Base-by-base conservation (phyloP, 1,140 invertebrate genomes). In the Dinothrombium tinctorium region DNA sequence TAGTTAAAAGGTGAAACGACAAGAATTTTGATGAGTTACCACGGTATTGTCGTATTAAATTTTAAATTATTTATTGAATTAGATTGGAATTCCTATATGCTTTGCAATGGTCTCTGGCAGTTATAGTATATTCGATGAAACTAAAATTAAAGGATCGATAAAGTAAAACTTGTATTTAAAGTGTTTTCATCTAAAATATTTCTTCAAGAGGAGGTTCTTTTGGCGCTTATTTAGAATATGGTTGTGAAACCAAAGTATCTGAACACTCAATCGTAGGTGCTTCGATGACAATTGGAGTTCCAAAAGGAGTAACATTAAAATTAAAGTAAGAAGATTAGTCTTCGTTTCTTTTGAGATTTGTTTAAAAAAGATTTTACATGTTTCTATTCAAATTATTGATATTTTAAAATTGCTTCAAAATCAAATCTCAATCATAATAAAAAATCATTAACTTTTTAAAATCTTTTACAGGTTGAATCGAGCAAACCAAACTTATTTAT, bases 231-330 rank as follows among this genome's bases (percentile, higher is more conserved):
- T 56, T 84, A 0, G 83, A 90, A 55, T 92, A 89, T 56, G 83
- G 83, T 0, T 74, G 75, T 22, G 81, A 92, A 51, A 90, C 89
- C 50, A 84, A 81, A 59, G 68, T 94, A 12, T 84, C 86, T 0
- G 71, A 83, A 53, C 77, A 84, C 50, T 89, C 77, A 49, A 72
- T 71, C n/a, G 56, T 94, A 1, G 73, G 78, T 2, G 84, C 84
- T 6, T 67, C 75, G 0, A 73, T 94, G 8, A 66, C 71, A 29
- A 59, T 92, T 26, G 84, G 84, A 6, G 60, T 81, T 21, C 80
- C 81, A 2, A 71, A 72, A 15, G 87, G 87, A 31, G 81, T 94
- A 2, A 73, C 71, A 43, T 61, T 94, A 6, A 83, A 80, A 62
- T 61, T 94, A 15, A 86, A 78, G 79, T 84, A 60, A 65, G 65